Conservation (phyloP, 2,797 vertebrate species). For the Salmo trutta region DNA sequence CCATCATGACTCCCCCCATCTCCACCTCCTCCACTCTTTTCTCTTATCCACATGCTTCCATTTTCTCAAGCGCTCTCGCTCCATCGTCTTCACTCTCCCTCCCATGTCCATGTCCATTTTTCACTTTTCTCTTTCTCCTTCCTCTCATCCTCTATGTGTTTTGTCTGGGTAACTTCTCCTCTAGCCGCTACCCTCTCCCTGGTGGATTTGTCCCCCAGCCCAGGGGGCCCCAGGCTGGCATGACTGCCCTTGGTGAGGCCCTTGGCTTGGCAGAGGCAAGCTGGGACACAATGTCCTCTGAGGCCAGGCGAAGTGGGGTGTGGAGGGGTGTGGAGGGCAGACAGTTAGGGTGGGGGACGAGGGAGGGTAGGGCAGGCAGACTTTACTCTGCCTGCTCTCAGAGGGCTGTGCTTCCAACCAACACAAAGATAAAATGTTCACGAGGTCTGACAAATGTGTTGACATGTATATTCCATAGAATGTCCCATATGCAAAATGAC, state of each 20-base stretch:
- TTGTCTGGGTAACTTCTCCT: conserved; percentile 44
- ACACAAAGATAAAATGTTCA: too few relatives aligned
- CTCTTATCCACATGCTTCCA: conserved; percentile 79
- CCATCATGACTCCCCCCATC: conserved; percentile 76
- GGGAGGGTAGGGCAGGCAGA: conserved; percentile 19
- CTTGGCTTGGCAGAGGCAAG: conserved; percentile 33
- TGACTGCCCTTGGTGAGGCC: conserved; percentile 66
- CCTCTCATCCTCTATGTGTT: conserved; percentile 50
- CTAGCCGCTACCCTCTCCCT: conserved; percentile 19
- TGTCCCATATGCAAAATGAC: too few relatives aligned
- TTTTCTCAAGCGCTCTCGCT: conserved; percentile 76
- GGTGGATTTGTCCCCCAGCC: conserved; percentile 57
- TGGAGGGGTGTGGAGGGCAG: conserved; percentile 44
- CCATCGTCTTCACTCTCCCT: conserved; percentile 74
- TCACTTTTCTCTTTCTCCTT: conserved; percentile 49
- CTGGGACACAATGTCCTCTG: conserved; percentile 51
- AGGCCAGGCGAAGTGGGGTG: conserved; percentile 35
- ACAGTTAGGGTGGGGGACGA: not conserved
- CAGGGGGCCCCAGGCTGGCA: conserved; percentile 57
- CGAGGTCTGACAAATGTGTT: not conserved
- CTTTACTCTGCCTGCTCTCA: conserved; percentile 51
- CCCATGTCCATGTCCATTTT: conserved; percentile 45
- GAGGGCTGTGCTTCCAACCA: not conserved
- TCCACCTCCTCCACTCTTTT: conserved; percentile 70
- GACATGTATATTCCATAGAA: too few relatives aligned